phyloP scores from a whole-genome alignment of 2,797 vertebrate species.

The Arnoldichthys spilopterus region DNA sequence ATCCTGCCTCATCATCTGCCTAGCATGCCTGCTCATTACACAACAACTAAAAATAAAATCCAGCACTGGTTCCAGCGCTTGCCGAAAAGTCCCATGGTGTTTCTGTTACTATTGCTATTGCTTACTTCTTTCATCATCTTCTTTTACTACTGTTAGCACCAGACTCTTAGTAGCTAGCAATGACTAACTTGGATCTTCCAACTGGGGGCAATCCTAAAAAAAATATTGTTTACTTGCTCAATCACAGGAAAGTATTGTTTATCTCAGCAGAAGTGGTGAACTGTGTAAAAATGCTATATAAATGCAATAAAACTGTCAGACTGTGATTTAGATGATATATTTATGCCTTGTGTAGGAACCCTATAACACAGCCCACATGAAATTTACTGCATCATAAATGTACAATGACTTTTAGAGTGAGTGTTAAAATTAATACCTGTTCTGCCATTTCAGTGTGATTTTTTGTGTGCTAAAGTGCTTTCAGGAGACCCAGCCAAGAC shows the following conservation, averaged over 20 bases:
- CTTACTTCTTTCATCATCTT: background rate
- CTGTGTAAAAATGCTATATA: background rate
- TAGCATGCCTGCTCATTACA: no score
- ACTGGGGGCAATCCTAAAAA: background rate
- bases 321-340: background rate
- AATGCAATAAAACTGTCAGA: background rate
- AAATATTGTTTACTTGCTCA: background rate
- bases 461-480: conserved; percentile 4
- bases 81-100: background rate
- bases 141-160: background rate
- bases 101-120: background rate
- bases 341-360: background rate
- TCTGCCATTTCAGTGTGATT: background rate
- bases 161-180: background rate
- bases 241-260: background rate
- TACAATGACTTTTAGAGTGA: background rate
- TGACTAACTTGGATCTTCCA: background rate
- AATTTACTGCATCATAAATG: background rate
- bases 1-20: no score
- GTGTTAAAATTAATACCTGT: conserved; percentile 3
- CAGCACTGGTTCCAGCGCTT: no score
- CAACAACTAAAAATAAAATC: no score
- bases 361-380: background rate
- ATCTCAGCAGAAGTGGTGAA: background rate
- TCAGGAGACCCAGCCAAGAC: background rate